Percentiles rank a stretch among this genome's conserved stretches.
Conservation (phyloP, 2,113 vertebrate genomes). For the Balaeniceps rex region DNA sequence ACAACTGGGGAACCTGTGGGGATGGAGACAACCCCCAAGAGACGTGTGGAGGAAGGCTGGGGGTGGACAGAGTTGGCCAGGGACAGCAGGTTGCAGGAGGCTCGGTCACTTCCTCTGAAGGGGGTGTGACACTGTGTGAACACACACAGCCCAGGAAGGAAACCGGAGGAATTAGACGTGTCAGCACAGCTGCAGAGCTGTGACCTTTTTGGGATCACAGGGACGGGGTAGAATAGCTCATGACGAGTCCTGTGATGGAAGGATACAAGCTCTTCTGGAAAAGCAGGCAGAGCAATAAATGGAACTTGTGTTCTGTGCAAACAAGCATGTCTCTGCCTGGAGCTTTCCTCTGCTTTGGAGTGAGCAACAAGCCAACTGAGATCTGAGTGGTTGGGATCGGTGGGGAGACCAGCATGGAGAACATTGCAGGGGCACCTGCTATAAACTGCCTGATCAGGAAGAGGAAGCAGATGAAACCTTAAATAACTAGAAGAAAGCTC, state of each 20-base stretch:
- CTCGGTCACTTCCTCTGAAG: rapidly evolving
- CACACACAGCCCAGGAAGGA: background rate
- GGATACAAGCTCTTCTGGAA: background rate
- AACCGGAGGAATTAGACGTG: rapidly evolving
- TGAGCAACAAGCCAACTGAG: background rate
- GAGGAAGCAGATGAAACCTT: background rate
- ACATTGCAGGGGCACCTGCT: background rate
- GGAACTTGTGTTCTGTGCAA: background rate
- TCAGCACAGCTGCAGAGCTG: background rate
- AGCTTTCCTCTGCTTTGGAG: background rate
- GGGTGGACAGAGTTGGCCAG: background rate
- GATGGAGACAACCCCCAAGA: background rate
- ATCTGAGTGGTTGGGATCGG: background rate
- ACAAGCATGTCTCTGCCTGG: background rate
- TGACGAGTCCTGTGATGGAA: background rate
- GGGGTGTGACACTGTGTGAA: background rate
- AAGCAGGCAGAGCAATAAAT: background rate
- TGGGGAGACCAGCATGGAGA: background rate
- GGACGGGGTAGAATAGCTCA: background rate
- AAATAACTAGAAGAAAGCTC: background rate
- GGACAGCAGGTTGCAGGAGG: background rate
- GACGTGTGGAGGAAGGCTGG: background rate
- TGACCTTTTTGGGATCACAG: background rate
- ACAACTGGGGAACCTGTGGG: background rate
- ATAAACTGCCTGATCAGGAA: background rate